phyloP scores from a whole-genome alignment of 2,113 vertebrate genomes.

The Anguilla japonica region DNA sequence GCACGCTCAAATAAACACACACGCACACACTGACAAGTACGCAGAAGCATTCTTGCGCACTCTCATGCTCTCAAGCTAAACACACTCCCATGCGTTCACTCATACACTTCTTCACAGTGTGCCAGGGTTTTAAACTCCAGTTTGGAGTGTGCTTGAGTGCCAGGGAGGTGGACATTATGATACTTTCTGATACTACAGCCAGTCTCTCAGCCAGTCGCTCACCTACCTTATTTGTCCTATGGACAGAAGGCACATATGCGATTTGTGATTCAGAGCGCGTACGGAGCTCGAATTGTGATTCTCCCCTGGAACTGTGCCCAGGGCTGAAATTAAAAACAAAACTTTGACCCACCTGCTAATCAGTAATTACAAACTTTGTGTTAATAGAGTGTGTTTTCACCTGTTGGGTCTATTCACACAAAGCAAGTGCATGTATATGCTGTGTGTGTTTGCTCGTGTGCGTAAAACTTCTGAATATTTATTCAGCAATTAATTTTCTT shows the following conservation, averaged over 20 bases:
- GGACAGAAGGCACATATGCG: background rate
- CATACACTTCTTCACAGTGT: background rate
- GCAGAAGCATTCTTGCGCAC: constrained; percentile 9
- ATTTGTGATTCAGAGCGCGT: constrained; percentile 8
- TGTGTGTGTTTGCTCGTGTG: background rate
- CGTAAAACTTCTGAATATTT: background rate
- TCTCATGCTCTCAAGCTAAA: no score
- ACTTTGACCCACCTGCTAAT: constrained; percentile 21
- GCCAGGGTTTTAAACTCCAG: background rate
- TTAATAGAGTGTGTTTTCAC: background rate
- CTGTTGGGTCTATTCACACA: background rate
- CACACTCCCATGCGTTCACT: no score
- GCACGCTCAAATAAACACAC: background rate
- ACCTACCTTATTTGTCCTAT: background rate
- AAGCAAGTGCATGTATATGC: background rate
- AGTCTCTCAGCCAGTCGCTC: background rate
- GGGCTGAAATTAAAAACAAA: constrained; percentile 25
- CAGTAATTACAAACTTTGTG: constrained; percentile 8
- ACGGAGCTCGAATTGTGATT: background rate
- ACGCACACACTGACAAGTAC: background rate
- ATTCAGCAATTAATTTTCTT: background rate
- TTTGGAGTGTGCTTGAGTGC: background rate
- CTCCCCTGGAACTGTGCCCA: constrained; percentile 10
- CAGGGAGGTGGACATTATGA: no score
- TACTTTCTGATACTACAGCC: background rate